Conservation (phyloP, 1,140 invertebrate species). For the Papilio dardanus region DNA sequence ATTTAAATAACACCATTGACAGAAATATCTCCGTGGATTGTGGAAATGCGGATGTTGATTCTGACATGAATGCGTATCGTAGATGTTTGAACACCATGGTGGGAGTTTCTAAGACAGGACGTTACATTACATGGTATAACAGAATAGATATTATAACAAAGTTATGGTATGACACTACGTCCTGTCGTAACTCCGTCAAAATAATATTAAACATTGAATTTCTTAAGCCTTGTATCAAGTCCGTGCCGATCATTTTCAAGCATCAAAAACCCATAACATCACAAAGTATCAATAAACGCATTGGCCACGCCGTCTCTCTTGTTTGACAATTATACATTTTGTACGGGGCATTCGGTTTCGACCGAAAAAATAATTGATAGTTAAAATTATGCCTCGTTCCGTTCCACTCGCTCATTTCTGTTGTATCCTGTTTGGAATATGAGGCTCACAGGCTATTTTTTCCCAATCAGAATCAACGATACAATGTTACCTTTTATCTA, state of each 20-base stretch:
- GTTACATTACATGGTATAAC: neutral
- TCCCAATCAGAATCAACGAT: neutral
- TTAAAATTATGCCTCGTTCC: constrained; percentile 33
- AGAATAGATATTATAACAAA: neutral
- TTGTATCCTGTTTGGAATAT: constrained; percentile 13
- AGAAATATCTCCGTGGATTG: constrained; percentile 3
- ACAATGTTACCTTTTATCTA: neutral
- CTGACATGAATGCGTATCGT: neutral
- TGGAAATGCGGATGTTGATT: neutral
- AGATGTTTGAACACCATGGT: neutral
- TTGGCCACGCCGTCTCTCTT: constrained; percentile 46
- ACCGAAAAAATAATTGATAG: constrained; percentile 34
- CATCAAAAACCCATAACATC: constrained; percentile 42
- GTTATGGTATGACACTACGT: neutral
- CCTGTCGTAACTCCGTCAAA: neutral
- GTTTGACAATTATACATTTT: constrained; percentile 54
- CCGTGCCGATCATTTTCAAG: constrained; percentile 31
- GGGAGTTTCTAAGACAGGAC: neutral
- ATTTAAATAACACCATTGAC: constrained; percentile 38
- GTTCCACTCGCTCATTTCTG: constrained; percentile 8
- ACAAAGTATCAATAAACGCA: constrained; percentile 45
- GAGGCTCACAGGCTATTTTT: neutral
- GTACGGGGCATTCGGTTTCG: constrained; percentile 43
- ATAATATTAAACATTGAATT: neutral
- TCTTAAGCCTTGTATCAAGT: constrained; percentile 19